Conservation (phyloP, 2,888 invertebrate genomes). For the Agrenia bidenticulata region DNA sequence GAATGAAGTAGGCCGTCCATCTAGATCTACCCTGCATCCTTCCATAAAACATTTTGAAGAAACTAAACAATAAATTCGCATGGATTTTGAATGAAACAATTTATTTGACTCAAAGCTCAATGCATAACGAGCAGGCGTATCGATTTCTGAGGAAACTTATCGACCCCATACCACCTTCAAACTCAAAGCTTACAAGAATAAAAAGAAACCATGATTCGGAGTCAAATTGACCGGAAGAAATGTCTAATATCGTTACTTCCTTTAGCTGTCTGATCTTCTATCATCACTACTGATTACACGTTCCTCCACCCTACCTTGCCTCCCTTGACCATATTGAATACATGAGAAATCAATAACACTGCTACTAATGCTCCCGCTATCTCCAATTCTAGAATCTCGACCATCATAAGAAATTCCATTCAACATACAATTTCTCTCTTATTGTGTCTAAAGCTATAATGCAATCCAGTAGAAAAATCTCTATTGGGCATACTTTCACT, state of each 20-base stretch:
- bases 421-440: conserved; percentile 11
- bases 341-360: conserved; percentile 21
- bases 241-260: conserved; percentile 10
- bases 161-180: too few relatives aligned
- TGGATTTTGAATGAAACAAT: too few relatives aligned
- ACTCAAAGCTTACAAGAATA: not conserved
- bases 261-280: conserved; percentile 1
- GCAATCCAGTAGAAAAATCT: conserved; percentile 17
- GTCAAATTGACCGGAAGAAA: conserved; percentile 17
- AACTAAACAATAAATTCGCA: too few relatives aligned
- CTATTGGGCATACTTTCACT: conserved; percentile 16
- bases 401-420: conserved; percentile 11
- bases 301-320: not conserved
- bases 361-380: not conserved
- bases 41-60: too few relatives aligned
- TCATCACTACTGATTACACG: not conserved
- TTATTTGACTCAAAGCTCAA: too few relatives aligned
- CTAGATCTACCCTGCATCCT: too few relatives aligned
- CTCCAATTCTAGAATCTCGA: too few relatives aligned
- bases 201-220: conserved; percentile 1
- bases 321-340: conserved; percentile 11
- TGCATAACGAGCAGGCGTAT: too few relatives aligned
- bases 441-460: conserved; percentile 17
- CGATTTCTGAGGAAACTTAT: too few relatives aligned
- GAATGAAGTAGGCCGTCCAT: too few relatives aligned